phyloP scores from a whole-genome alignment of 2,797 vertebrate species.

The Galagoides demidoff region DNA sequence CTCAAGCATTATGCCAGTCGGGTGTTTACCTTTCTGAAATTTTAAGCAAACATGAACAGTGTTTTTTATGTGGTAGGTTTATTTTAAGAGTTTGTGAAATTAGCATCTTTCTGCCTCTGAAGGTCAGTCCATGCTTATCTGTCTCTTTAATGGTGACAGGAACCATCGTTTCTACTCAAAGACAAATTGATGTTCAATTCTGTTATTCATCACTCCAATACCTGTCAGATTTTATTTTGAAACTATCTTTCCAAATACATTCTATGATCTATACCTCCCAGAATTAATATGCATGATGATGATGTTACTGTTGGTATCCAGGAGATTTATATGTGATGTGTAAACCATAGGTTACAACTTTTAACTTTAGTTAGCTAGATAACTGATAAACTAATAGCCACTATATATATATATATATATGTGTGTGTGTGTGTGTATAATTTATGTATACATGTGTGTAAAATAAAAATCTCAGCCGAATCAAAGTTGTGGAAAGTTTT shows the following conservation, averaged over 20 bases:
- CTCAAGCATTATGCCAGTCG: not conserved
- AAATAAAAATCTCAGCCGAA: not conserved
- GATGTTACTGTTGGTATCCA: not conserved
- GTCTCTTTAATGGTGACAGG: slow-evolving; percentile 34
- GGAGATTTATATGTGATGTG: not conserved
- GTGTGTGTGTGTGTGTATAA: not conserved
- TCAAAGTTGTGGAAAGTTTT: not conserved
- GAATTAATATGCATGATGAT: slow-evolving; percentile 23
- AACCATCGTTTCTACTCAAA: slow-evolving; percentile 46
- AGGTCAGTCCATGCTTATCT: not conserved
- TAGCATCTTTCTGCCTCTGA: slow-evolving; percentile 9
- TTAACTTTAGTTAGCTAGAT: not conserved
- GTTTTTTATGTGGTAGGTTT: not conserved
- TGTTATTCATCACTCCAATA: slow-evolving; percentile 34
- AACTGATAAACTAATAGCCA: not conserved
- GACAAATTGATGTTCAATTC: slow-evolving; percentile 14
- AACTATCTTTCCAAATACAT: not conserved
- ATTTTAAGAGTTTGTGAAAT: slow-evolving; percentile 38
- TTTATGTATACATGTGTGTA: not conserved
- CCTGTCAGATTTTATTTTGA: not conserved
- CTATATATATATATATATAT: not conserved
- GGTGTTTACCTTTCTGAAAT: slow-evolving; percentile 32
- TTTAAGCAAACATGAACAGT: not conserved
- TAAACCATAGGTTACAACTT: not conserved
- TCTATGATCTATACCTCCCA: slow-evolving; percentile 29